Percentiles rank a stretch among this genome's conserved stretches.
Evolutionary conservation across 2,797 vertebrate species (phyloP).

Genomic region (Psittacula echo): DNA sequence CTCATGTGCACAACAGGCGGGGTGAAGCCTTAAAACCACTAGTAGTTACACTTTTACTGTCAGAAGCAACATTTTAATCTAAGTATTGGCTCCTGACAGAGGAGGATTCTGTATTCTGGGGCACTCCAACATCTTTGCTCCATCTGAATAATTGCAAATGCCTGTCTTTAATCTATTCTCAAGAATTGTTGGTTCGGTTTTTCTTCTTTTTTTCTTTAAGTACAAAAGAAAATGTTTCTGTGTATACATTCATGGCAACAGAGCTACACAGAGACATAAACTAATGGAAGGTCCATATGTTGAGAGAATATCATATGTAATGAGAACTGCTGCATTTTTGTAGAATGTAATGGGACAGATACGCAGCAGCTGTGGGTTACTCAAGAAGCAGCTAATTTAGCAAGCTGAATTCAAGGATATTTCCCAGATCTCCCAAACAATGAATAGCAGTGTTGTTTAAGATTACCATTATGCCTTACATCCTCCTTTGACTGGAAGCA

Average conservation of each 20-base stretch:
- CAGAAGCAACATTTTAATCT: constrained; percentile 50
- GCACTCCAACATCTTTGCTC: constrained; percentile 23
- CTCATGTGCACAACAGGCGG: neutral
- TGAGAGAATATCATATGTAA: neutral
- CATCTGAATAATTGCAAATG: constrained; percentile 30
- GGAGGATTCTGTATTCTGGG: neutral
- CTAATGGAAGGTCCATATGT: constrained; percentile 30
- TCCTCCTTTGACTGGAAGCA: constrained; percentile 65
- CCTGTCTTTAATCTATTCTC: constrained; percentile 57
- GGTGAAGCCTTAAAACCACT: constrained; percentile 1
- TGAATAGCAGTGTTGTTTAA: constrained; percentile 76
- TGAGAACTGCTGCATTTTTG: constrained; percentile 50
- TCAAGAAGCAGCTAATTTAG: constrained; percentile 73
- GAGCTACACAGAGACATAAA: constrained; percentile 14
- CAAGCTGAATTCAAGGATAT: constrained; percentile 71
- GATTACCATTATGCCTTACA: constrained; percentile 65
- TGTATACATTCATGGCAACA: neutral
- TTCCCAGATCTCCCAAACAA: constrained; percentile 72
- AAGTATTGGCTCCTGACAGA: constrained; percentile 17
- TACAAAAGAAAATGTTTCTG: constrained; percentile 43
- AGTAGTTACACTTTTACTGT: constrained; percentile 45
- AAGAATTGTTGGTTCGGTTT: neutral
- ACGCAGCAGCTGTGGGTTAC: constrained; percentile 69
- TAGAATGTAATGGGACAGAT: constrained; percentile 44
- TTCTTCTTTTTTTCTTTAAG: neutral